Evolutionary conservation across 2,888 invertebrate genomes (phyloP).

Genomic region (Leptopilina syphax): DNA sequence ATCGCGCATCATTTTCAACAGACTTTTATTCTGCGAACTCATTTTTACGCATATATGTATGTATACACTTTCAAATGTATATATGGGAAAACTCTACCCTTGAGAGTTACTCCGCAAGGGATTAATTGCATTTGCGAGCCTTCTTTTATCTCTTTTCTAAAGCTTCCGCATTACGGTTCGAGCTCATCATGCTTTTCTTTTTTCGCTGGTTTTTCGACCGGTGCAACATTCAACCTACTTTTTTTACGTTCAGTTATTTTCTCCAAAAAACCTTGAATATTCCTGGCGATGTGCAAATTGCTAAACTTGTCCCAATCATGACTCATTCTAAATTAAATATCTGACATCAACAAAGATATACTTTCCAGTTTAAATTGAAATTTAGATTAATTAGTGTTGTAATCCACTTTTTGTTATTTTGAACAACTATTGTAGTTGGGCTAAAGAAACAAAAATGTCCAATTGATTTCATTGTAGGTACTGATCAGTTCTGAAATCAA

Average conservation of each 20-base stretch:
- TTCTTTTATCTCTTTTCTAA: conserved; percentile 65
- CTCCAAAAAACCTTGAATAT: background rate
- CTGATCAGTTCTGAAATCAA: too few species aligned
- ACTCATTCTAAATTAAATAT: too few species aligned
- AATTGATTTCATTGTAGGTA: too few species aligned
- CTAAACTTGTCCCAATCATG: too few species aligned
- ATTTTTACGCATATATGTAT: conserved; percentile 31
- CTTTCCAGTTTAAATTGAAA: too few species aligned
- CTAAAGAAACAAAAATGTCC: too few species aligned
- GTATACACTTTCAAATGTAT: conserved; percentile 11
- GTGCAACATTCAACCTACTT: conserved; percentile 16
- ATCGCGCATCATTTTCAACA: conserved; percentile 56
- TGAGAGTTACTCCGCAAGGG: conserved; percentile 51
- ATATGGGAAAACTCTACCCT: conserved; percentile 25
- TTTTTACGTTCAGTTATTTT: conserved; percentile 26
- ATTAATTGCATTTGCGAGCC: conserved; percentile 68
- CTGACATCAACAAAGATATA: too few species aligned
- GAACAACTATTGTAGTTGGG: too few species aligned
- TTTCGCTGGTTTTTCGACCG: conserved; percentile 23
- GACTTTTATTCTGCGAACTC: conserved; percentile 51
- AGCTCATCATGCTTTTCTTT: conserved; percentile 59
- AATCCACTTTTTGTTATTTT: too few species aligned
- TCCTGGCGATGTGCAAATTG: too few species aligned
- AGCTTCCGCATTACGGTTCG: conserved; percentile 61
- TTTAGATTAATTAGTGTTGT: too few species aligned